Evolutionary conservation across 30 jellyfish, hydroid and myxozoan genomes (phyloP), one percentile per base, ranked within the genome.

Genomic region (Cassiopea andromeda): DNA sequence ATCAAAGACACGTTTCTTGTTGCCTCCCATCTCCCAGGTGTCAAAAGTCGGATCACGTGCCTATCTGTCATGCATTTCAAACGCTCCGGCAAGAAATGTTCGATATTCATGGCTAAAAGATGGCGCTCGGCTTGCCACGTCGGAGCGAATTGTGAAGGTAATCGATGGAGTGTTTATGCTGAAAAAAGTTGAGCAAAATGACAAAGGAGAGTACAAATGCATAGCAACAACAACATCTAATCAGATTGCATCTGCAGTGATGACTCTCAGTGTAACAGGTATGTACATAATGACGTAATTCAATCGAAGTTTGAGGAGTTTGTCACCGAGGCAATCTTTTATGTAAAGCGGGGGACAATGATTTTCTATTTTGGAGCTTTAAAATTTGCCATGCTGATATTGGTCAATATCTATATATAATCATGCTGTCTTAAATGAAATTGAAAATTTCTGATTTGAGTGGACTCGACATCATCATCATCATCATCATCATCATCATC

Each of bases 121-220:
- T 60, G 98, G 97, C 0, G 83, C 81, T 60, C 45, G 76, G 27
- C 85, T 94, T 5, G 45, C 43, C 17, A 72, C 18, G 48, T 60
- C 81, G 1, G 68, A 85, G 16, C 70, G 92, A 61, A 48, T 69
- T 44, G 46, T n/a, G 69, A 61, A 16, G 2, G 27, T 85, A 2
- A 7, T 93, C 4, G 90, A 73, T 73, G 98, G 98, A 10, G 60
- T 81, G 0, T 10, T 90, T 69, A 16, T 58, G 57, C 80, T 94
- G 47, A 78, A 59, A 44, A 76, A 79, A 50, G 92, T 94, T 1
- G 76, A 57, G 1, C 61, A 50, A 38, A 46, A 45, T 18, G 98
- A 94, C 75, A 89, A 69, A 45, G 97, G 97, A 12, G 73, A 79
- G 75, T 94, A 94, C 70, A 85, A 85, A 76, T 94, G 98, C 60